Percentiles rank a stretch among this genome's conserved stretches.
Conservation (phyloP, 1,140 invertebrate species). For the Drosophila neocordata region DNA sequence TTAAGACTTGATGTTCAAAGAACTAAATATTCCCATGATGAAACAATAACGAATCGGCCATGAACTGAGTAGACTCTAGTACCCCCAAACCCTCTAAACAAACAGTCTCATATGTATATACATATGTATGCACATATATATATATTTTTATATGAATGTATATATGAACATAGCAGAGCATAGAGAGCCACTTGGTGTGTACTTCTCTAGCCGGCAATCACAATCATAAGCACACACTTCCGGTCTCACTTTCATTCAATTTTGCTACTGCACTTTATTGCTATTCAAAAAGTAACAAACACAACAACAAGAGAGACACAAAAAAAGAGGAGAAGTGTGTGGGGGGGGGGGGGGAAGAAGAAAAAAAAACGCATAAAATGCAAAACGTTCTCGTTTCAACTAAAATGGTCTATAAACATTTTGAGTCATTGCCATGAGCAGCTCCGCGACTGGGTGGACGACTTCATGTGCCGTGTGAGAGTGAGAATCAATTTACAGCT, state of each 20-base stretch:
- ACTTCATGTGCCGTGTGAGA: constrained; percentile 22
- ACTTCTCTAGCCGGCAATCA: constrained; percentile 37
- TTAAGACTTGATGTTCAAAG: background rate
- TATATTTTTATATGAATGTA: background rate
- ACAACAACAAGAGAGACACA: background rate
- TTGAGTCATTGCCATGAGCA: constrained; percentile 44
- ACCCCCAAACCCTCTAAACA: background rate
- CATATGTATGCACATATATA: background rate
- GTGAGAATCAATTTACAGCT: constrained; percentile 60
- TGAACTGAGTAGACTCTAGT: background rate
- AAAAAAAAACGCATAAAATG: constrained; percentile 57
- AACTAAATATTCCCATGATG: constrained; percentile 8
- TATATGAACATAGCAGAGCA: background rate
- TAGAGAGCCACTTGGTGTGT: background rate
- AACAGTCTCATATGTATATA: too few species aligned
- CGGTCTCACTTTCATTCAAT: constrained; percentile 65
- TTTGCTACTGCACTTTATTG: constrained; percentile 53
- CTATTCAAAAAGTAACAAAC: constrained; percentile 23
- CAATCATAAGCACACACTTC: constrained; percentile 52
- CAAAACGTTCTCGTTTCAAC: constrained; percentile 53
- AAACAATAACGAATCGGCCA: constrained; percentile 7
- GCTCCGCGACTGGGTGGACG: background rate
- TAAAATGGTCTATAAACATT: constrained; percentile 63
- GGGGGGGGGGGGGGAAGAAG: background rate
- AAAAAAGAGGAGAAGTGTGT: background rate